Conservation (phyloP, 2,113 vertebrate genomes). For the Labeo catla region DNA sequence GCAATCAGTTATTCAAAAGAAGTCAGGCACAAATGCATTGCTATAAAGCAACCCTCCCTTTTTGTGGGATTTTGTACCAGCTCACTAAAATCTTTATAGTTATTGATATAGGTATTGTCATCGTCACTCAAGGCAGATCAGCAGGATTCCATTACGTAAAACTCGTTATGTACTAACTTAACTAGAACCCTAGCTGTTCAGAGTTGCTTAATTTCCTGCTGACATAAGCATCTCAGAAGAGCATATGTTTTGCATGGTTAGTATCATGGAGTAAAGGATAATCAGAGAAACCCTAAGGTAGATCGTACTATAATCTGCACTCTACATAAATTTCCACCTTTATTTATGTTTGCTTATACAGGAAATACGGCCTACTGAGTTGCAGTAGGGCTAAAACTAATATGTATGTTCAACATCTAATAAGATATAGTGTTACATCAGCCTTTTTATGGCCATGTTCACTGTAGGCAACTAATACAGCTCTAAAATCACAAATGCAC, state of each 20-base stretch:
- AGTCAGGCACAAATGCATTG: no score
- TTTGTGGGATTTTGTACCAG: no score
- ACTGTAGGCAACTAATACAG: neutral
- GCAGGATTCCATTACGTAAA: no score
- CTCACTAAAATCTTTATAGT: no score
- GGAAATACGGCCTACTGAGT: neutral
- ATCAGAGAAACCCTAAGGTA: neutral
- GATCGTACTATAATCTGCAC: neutral
- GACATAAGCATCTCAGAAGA: neutral
- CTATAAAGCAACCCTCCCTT: no score
- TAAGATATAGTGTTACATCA: neutral
- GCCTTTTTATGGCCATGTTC: neutral
- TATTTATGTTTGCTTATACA: neutral
- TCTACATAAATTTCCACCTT: neutral
- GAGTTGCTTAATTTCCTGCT: neutral
- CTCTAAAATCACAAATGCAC: neutral
- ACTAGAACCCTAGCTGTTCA: neutral
- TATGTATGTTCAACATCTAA: neutral
- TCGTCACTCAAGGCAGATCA: no score
- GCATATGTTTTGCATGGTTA: neutral
- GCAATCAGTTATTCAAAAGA: no score
- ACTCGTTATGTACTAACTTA: neutral
- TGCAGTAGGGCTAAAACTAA: neutral
- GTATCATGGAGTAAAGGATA: neutral
- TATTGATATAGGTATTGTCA: no score